Evolutionary conservation across 1,140 invertebrate genomes (phyloP).

Genomic region (Chlorops oryzae): DNA sequence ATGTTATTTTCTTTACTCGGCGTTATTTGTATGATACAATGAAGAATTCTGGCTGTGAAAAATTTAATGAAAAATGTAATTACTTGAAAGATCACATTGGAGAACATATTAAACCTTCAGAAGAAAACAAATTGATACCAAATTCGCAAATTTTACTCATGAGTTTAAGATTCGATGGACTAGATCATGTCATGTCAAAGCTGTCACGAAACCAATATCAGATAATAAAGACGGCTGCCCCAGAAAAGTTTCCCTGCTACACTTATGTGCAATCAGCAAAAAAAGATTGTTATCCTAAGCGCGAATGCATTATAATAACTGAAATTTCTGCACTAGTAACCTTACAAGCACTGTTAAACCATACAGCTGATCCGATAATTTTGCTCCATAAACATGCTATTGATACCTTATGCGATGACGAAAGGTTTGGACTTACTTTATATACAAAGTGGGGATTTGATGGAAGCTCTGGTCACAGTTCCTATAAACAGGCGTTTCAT

Average conservation of each 20-base stretch:
- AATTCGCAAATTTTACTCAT: too few relatives aligned
- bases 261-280: not conserved
- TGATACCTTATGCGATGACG: not conserved
- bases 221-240: not conserved
- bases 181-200: too few relatives aligned
- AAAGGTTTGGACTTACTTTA: not conserved
- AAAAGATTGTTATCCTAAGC: not conserved
- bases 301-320: not conserved
- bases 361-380: not conserved
- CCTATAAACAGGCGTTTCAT: not conserved
- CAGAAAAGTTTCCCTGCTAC: not conserved
- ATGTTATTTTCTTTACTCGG: too few relatives aligned
- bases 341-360: not conserved
- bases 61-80: too few relatives aligned
- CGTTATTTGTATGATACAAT: too few relatives aligned
- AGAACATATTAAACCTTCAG: too few relatives aligned
- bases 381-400: not conserved
- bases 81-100: too few relatives aligned
- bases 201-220: not conserved
- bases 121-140: too few relatives aligned
- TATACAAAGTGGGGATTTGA: slow-evolving; percentile 1
- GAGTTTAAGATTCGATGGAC: too few relatives aligned
- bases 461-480: slow-evolving; percentile 1
- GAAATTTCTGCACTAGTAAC: not conserved
- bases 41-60: too few relatives aligned